Evolutionary conservation across 2,888 invertebrate genomes (phyloP).

Genomic region (Drosophila fulvimacula): DNA sequence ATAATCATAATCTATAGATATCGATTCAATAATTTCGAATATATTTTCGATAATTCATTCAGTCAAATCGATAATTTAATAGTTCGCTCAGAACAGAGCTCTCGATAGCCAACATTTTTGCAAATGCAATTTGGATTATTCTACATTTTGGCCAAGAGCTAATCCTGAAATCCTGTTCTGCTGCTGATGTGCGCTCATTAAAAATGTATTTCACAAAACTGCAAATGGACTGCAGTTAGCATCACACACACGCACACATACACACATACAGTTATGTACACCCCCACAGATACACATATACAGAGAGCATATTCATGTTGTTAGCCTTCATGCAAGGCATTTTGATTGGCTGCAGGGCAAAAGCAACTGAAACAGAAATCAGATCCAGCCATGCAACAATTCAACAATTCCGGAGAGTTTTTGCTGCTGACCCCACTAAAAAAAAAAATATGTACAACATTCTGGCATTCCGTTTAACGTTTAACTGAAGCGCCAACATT

Average conservation of each 20-base stretch:
- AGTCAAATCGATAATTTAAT: neutral
- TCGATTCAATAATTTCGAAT: neutral
- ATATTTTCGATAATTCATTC: neutral
- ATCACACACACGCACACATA: neutral
- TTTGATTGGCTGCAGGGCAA: conserved; percentile 52
- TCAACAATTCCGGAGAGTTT: conserved; percentile 38
- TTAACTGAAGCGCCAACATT: neutral
- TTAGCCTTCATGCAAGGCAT: conserved; percentile 50
- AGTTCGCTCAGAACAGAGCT: neutral
- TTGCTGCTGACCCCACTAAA: conserved; percentile 14
- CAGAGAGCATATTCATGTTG: conserved; percentile 23
- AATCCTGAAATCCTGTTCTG: conserved; percentile 33
- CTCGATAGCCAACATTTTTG: neutral
- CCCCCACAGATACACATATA: conserved; percentile 5
- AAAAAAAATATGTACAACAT: conserved; percentile 28
- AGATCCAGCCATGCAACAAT: conserved; percentile 57
- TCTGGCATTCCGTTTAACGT: conserved; percentile 37
- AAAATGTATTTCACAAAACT: conserved; percentile 51
- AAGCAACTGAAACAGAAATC: conserved; percentile 26
- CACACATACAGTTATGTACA: conserved; percentile 2
- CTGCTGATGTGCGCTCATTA: conserved; percentile 46
- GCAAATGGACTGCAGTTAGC: conserved; percentile 44
- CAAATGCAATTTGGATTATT: conserved; percentile 16
- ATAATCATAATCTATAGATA: neutral
- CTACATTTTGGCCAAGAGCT: conserved; percentile 9